A percentile compares a stretch with the other conserved stretches of the same genome.
These are phyloP conservation scores for Podilymbus podiceps DNA, from an alignment of 2,113 vertebrate species.

Conservation along the genomic window DNA sequence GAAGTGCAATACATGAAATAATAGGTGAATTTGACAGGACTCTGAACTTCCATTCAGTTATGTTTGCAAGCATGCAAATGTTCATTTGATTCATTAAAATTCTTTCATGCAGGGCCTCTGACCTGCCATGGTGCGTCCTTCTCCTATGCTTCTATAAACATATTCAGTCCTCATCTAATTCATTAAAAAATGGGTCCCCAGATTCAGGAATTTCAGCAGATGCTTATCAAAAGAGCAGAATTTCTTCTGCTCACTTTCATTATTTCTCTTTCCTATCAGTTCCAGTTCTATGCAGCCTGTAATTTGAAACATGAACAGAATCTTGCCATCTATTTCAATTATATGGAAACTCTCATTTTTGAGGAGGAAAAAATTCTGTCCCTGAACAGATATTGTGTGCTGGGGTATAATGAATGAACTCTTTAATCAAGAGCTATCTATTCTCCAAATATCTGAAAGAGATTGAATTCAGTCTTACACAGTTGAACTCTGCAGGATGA, in stretches of 20 bases:
- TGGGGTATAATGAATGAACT: neutral
- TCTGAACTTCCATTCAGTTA: neutral
- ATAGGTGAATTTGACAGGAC: neutral
- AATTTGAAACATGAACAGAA: neutral
- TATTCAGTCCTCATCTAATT: neutral
- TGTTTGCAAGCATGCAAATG: neutral
- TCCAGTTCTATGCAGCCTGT: neutral
- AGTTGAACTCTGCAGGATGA: neutral
- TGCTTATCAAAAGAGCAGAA: neutral
- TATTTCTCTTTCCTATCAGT: neutral
- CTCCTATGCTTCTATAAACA: neutral
- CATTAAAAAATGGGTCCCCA: neutral
- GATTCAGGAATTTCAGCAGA: neutral
- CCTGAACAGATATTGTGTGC: neutral
- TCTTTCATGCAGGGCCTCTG: neutral
- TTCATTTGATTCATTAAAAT: neutral
- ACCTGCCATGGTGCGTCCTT: neutral
- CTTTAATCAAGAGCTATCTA: neutral
- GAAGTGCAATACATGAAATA: neutral
- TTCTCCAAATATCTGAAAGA: neutral
- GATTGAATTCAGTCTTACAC: neutral
- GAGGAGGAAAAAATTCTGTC: neutral
- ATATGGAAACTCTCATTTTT: neutral
- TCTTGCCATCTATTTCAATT: slow-evolving; percentile 4
- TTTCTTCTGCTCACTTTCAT: neutral